Base-by-base conservation (phyloP, 2,113 vertebrate species). In the Crotalus horridus region DNA sequence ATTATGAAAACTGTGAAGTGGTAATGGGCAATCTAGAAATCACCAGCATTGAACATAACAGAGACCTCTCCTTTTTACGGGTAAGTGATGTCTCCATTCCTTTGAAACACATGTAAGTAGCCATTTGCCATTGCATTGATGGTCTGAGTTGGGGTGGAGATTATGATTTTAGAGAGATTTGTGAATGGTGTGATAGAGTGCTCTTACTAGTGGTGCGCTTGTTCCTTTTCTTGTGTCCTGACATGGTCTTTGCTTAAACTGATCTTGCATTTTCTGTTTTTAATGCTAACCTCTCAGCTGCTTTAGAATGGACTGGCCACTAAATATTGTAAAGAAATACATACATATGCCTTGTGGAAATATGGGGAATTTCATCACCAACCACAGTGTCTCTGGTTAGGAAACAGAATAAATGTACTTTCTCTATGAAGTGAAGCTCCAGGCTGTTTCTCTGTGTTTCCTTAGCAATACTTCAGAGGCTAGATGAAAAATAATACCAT, bases 11-110 rank as follows among this genome's bases (percentile, higher is more conserved):
- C 97, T 99, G 99, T 0, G 99, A 99, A 94, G 99, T 99, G 0
- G 99, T 99, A 91, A 99, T 99, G 99, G 99, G 99, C 61, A 99
- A 99, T 96, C 96, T 99, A 97, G 99, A 99, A 97, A 99, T 99
- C 93, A 99, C 99, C 96, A 99, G 98, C 97, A 99, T 99, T 0
- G 99, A 99, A 94, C 98, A 98, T 92, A 99, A 98, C 97, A 97
- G 98, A 85, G 99, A 99, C 97, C 98, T 99, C 89, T 99, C 99
- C 96, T 99, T 99, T 95, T 98, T 99, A 55, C 97, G 98, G 98
- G 99, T 99, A 98, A 96, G 93, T 8, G 48, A 1, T 0, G n/a
- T 90, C 11, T 90, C 91, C 43, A 17, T 88, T 48, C 74, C 4
- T 87, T 56, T 95, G 91, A 85, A 94, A 90, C 91, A 53, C 33